These are phyloP conservation scores for Chrysoperla carnea DNA, from an alignment of 1,140 invertebrate genomes.

Conservation along the genomic window DNA sequence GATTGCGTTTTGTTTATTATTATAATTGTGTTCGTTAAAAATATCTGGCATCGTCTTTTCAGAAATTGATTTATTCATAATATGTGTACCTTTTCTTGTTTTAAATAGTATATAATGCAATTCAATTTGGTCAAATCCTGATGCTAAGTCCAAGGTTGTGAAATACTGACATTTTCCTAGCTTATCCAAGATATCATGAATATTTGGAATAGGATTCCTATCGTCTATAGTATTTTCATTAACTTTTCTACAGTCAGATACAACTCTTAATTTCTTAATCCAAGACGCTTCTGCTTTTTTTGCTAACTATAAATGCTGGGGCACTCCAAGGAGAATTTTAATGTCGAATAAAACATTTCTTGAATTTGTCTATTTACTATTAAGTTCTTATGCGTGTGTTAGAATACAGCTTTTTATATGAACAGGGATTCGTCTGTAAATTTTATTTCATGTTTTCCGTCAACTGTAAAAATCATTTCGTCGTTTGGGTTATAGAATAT, in stretches of 20 bases:
- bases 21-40: background rate
- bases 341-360: slow-evolving; percentile 14
- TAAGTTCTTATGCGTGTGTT: no score
- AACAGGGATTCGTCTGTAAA: no score
- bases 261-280: slow-evolving; percentile 6
- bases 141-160: slow-evolving; percentile 21
- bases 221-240: slow-evolving; percentile 8
- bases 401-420: no score
- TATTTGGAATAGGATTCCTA: slow-evolving; percentile 7
- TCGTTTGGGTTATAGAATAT: no score
- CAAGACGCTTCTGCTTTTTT: slow-evolving; percentile 13
- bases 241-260: slow-evolving; percentile 6
- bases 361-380: slow-evolving; percentile 12
- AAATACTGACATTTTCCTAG: slow-evolving; percentile 19
- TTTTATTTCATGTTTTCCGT: no score
- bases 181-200: slow-evolving; percentile 17
- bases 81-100: background rate
- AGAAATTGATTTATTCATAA: background rate
- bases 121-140: slow-evolving; percentile 29
- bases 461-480: no score
- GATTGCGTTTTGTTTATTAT: background rate
- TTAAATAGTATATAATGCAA: no score
- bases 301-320: slow-evolving; percentile 16
- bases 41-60: background rate
- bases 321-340: slow-evolving; percentile 12